Percentiles rank a stretch among this genome's conserved stretches.
Evolutionary conservation across 2,888 invertebrate genomes (phyloP).

Genomic region (Ophion ventricosus): DNA sequence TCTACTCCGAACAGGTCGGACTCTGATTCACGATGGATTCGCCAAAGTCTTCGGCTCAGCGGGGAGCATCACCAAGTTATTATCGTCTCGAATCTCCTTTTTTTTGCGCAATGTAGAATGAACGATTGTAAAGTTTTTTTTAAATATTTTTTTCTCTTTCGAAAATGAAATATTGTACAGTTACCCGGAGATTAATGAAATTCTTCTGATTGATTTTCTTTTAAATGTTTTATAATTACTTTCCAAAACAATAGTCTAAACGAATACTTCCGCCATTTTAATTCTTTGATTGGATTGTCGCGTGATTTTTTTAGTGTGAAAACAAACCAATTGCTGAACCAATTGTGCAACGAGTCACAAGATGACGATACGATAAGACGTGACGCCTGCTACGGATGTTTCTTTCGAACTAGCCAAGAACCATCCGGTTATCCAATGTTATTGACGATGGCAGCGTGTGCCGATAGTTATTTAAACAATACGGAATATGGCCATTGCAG

Average conservation of each 20-base stretch:
- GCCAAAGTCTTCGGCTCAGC: slow-evolving; percentile 70
- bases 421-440: slow-evolving; percentile 75
- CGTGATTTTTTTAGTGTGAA: slow-evolving; percentile 78
- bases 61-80: slow-evolving; percentile 68
- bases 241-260: neutral
- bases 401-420: slow-evolving; percentile 84
- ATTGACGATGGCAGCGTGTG: slow-evolving; percentile 76
- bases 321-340: slow-evolving; percentile 85
- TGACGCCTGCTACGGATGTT: slow-evolving; percentile 88
- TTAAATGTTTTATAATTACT: no score
- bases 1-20: slow-evolving; percentile 55
- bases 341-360: slow-evolving; percentile 88
- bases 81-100: slow-evolving; percentile 8
- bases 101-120: neutral
- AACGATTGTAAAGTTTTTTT: neutral
- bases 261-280: neutral
- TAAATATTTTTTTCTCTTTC: neutral
- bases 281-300: neutral
- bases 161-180: neutral
- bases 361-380: slow-evolving; percentile 85
- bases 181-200: neutral
- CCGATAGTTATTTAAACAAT: slow-evolving; percentile 74
- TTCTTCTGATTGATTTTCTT: neutral
- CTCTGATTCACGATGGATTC: slow-evolving; percentile 69
- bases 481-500: slow-evolving; percentile 78